Percentiles rank a stretch among this genome's conserved stretches.
Evolutionary conservation across 92 coral and sea anemone species (phyloP).

Genomic region (Epizoanthus stellaris): DNA sequence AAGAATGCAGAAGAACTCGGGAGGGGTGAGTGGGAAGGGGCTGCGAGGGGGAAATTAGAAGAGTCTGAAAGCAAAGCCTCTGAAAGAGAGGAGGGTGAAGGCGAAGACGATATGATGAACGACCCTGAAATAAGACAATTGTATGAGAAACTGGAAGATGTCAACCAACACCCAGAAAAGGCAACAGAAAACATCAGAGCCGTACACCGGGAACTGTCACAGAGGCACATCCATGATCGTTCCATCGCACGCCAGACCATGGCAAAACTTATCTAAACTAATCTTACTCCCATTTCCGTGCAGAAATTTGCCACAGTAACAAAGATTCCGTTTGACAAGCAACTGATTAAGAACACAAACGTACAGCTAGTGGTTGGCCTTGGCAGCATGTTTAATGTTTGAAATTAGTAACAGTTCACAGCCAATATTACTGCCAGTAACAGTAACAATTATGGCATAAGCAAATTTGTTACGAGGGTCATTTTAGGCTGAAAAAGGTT

Average conservation of each 20-base stretch:
- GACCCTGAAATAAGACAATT: slow-evolving; percentile 8
- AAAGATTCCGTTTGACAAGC: too few species aligned
- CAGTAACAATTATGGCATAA: too few species aligned
- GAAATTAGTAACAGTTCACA: too few species aligned
- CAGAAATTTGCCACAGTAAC: too few species aligned
- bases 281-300: not conserved
- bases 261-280: slow-evolving; percentile 2
- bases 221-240: slow-evolving; percentile 24
- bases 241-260: not conserved
- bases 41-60: not conserved
- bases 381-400: too few species aligned
- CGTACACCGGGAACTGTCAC: slow-evolving; percentile 15
- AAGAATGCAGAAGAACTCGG: slow-evolving; percentile 29
- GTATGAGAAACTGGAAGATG: slow-evolving; percentile 20
- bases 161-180: not conserved
- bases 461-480: too few species aligned
- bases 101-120: slow-evolving; percentile 14
- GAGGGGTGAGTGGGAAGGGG: slow-evolving; percentile 8
- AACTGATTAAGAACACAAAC: too few species aligned
- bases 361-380: too few species aligned
- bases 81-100: slow-evolving; percentile 11
- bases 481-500: too few species aligned
- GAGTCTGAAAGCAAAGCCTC: not conserved
- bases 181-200: slow-evolving; percentile 14
- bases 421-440: too few species aligned